Evolutionary conservation across 2,888 invertebrate genomes (phyloP), one percentile per base, ranked within the genome.

Genomic region (Troides oblongomaculatus): DNA sequence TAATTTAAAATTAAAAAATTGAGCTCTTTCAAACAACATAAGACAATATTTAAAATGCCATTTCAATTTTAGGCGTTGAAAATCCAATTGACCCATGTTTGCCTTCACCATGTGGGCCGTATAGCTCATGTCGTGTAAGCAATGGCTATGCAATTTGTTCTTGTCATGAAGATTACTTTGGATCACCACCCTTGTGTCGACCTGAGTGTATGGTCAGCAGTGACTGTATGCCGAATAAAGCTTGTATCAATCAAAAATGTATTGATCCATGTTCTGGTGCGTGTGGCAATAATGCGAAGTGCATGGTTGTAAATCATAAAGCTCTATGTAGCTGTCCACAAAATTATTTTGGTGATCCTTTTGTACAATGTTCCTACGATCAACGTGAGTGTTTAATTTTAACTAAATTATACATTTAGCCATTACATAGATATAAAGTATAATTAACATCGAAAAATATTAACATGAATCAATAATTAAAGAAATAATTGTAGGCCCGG

Each of bases 121-220:
- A 96, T 84, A 97, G 97, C 84, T 93, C 95, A 80, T 97, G 97
- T 82, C 94, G 96, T 64, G 93, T 94, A 70, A 90, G 94, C 71
- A 94, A 95, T 79, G 94, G 94, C 66, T 95, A 96, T 81, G 96
- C 96, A 53, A 96, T 96, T 63, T 97, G 97, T 84, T 96, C 96
- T 70, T 97, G 97, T 79, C 94, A 95, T 81, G 93, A 94, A 77
- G 95, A 95, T 84, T 97, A 96, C 84, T 94, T 95, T 77, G 97
- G 97, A 60, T 94, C 95, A 70, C 97, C 97, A 67, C 96, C 96
- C 21, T 94, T 94, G 77, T 97, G 96, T 84, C 94, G 95, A 65
- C 97, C 97, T 21, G 97, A 97, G 90, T 97, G 97, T 84, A 95
- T 96, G 85, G 95, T 96, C 73, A 97, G 96, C 86, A 95, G 96